Base-by-base conservation (phyloP, 2,888 invertebrate species). In the Argyresthia albistria region DNA sequence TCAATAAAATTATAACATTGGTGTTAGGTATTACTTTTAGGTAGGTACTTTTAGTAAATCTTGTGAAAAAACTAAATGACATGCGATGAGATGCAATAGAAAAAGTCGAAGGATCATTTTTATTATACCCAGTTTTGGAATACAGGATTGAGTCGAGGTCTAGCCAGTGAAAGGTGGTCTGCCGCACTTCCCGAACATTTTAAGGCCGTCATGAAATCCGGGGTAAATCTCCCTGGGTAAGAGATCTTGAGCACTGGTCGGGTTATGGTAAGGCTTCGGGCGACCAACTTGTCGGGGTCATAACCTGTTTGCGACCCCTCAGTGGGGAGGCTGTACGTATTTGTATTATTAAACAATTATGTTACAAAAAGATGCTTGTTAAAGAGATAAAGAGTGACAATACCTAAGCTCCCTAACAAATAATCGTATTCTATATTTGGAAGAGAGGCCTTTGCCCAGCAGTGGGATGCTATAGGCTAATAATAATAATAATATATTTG, bases 301-400 rank as follows among this genome's bases (percentile, higher is more conserved):
- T 83, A 86, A 84, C 84, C 84, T 86, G 84, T 84, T 84, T 82
- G 82, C 80, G 84, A 84, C 84, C 84, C 84, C 80, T 80, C 81
- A 76, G 80, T 76, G 66, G 70, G 79, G 79, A 35, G 16, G 25
- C 47, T 47, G 11, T 42, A 7, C 42, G 42, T 42, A n/a, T 11
- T 42, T 4, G 2, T n/a, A 42, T 12, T n/a, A 42, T n/a, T 12
- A 42, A n/a, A 42, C 11, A n/a, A 11, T 4, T 42, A 4, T 42
- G 12, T 42, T 42, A 42, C n/a, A 12, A 42, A 42, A n/a, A 39
- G 10, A 39, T 39, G 10, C n/a, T n/a, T n/a, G n/a, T n/a, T n/a
- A n/a, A n/a, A n/a, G n/a, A n/a, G n/a, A n/a, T n/a, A n/a, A n/a
- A n/a, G n/a, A n/a, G n/a, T n/a, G n/a, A n/a, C n/a, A n/a, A n/a